Conservation (phyloP, 2,113 vertebrate species). For the Reinhardtius hippoglossoides region DNA sequence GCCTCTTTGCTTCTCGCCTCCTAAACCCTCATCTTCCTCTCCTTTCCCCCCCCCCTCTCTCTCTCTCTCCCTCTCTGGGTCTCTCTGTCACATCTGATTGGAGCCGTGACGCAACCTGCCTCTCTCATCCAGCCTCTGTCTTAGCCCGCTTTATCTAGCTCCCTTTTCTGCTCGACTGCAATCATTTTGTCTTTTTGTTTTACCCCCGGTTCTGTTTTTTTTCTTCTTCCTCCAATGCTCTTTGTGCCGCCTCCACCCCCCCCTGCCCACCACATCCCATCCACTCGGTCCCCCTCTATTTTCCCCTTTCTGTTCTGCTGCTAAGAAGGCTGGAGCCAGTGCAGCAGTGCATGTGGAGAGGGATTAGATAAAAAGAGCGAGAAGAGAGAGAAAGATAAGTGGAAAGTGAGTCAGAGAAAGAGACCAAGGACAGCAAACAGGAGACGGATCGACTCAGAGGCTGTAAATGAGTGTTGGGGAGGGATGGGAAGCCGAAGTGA, state of each 20-base stretch:
- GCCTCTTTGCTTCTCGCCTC: slow-evolving; percentile 68
- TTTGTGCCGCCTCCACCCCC: neutral
- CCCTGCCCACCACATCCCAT: slow-evolving; percentile 8
- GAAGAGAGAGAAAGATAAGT: slow-evolving; percentile 39
- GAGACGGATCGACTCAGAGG: slow-evolving; percentile 60
- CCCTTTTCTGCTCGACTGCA: slow-evolving; percentile 32
- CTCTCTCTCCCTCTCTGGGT: slow-evolving; percentile 2
- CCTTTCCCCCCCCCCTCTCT: neutral
- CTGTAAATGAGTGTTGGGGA: slow-evolving; percentile 53
- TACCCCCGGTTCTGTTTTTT: slow-evolving; percentile 21
- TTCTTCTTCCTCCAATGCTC: neutral
- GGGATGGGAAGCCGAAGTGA: slow-evolving; percentile 29
- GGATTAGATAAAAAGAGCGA: slow-evolving; percentile 67
- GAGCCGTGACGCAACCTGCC: slow-evolving; percentile 52
- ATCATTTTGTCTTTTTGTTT: slow-evolving; percentile 52
- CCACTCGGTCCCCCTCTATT: slow-evolving; percentile 25
- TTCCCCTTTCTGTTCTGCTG: slow-evolving; percentile 19
- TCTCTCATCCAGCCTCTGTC: slow-evolving; percentile 49
- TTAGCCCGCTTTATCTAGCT: slow-evolving; percentile 35
- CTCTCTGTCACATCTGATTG: slow-evolving; percentile 61
- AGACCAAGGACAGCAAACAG: slow-evolving; percentile 63
- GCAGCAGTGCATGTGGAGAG: slow-evolving; percentile 71
- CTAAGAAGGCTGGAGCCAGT: slow-evolving; percentile 59
- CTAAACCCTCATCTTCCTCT: slow-evolving; percentile 63
- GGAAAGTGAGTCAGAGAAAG: slow-evolving; percentile 61